Percentiles rank a stretch among this genome's conserved stretches.
Evolutionary conservation across 2,113 vertebrate genomes (phyloP).

Genomic region (Damaliscus lunatus): DNA sequence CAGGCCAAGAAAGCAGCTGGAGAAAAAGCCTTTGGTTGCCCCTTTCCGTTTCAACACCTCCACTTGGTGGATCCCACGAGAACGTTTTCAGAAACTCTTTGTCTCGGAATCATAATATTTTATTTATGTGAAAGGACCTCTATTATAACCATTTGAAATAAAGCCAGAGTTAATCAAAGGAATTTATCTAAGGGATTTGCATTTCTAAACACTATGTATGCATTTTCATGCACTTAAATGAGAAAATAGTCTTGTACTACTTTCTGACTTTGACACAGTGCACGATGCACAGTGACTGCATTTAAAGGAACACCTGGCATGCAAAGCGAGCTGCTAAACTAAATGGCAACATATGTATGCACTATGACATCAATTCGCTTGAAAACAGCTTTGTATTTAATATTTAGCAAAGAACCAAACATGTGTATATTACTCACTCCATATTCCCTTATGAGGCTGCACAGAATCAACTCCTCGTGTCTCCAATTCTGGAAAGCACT

Average conservation of each 20-base stretch:
- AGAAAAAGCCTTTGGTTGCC: rapidly evolving
- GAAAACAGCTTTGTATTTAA: constrained; percentile 47
- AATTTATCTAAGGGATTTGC: constrained; percentile 70
- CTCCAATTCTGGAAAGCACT: not conserved
- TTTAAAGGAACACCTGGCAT: constrained; percentile 28
- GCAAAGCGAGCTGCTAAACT: constrained; percentile 58
- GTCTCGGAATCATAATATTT: constrained; percentile 13
- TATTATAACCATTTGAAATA: constrained; percentile 63
- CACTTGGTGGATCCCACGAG: rapidly evolving
- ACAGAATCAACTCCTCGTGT: rapidly evolving
- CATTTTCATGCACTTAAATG: constrained; percentile 75
- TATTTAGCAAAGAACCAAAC: not conserved
- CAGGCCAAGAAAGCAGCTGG: not conserved
- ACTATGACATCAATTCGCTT: constrained; percentile 47
- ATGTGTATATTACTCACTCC: too few relatives aligned
- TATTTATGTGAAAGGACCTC: constrained; percentile 59
- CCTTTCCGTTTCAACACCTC: not conserved
- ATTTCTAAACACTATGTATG: constrained; percentile 68
- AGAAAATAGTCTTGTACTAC: constrained; percentile 65
- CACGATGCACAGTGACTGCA: constrained; percentile 58
- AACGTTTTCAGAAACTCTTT: not conserved
- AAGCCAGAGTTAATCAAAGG: constrained; percentile 65
- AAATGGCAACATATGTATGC: constrained; percentile 23
- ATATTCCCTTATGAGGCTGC: too few relatives aligned
- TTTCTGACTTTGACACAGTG: constrained; percentile 52